These are phyloP conservation scores for Lochmaea capreae DNA, from an alignment of 2,888 invertebrate species.

Conservation along the genomic window DNA sequence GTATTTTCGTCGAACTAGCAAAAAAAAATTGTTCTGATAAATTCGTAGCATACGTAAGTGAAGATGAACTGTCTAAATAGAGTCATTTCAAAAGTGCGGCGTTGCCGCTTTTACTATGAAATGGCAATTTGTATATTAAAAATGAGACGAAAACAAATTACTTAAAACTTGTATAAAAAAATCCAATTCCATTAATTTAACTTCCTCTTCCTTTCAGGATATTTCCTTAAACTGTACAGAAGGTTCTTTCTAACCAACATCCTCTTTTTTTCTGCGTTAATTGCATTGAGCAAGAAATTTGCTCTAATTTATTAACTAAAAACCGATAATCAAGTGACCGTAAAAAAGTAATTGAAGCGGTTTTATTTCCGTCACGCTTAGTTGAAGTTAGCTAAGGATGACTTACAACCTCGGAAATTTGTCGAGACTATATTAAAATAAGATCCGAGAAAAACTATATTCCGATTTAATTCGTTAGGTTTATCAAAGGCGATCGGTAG, in stretches of 20 bases:
- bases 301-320: constrained; percentile 10
- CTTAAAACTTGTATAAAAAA: neutral
- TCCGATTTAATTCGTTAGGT: constrained; percentile 7
- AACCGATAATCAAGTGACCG: constrained; percentile 12
- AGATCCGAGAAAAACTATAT: neutral
- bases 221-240: neutral
- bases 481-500: neutral
- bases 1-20: no score
- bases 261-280: neutral
- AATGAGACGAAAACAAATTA: no score
- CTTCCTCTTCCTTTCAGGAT: neutral
- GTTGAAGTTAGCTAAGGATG: constrained; percentile 24
- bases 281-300: neutral
- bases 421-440: constrained; percentile 11
- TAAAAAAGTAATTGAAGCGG: constrained; percentile 28
- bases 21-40: no score
- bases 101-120: no score
- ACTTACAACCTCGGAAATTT: constrained; percentile 33
- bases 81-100: no score
- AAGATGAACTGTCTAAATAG: no score
- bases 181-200: neutral
- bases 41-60: no score
- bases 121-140: no score
- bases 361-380: neutral
- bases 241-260: neutral